A percentile compares a stretch with the other conserved stretches of the same genome.
phyloP scores from a whole-genome alignment of 2,797 vertebrate genomes.

The Chaetodon trifasciatus region DNA sequence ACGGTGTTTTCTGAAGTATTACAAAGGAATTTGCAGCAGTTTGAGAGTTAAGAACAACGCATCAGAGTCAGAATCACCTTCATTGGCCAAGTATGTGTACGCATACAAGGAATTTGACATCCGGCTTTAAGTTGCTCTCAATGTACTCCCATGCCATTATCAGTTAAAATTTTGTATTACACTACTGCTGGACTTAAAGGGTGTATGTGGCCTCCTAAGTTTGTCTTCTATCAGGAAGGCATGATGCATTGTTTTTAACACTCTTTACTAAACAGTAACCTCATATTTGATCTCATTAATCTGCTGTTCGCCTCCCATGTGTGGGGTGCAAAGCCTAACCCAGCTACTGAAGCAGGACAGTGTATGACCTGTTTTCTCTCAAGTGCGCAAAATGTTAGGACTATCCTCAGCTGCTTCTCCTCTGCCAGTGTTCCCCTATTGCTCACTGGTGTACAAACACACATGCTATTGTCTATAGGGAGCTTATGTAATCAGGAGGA shows the following conservation, averaged over 20 bases:
- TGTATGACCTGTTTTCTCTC: constrained; percentile 51
- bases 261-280: not conserved
- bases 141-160: not conserved
- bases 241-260: not conserved
- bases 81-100: not conserved
- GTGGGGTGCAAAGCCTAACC: constrained; percentile 20
- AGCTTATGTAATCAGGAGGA: constrained; percentile 61
- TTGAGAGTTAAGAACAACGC: not conserved
- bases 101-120: not conserved
- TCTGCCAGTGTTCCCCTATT: constrained; percentile 55
- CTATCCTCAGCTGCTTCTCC: constrained; percentile 52
- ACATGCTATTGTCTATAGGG: constrained; percentile 51
- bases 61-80: not conserved
- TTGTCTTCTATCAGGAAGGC: not conserved
- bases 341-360: not conserved
- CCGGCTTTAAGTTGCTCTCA: not conserved
- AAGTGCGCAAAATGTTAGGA: constrained; percentile 44
- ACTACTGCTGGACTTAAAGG: not conserved
- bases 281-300: constrained; percentile 3
- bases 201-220: not conserved
- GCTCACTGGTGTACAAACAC: constrained; percentile 32
- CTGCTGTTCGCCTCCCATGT: not conserved
- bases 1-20: constrained; percentile 9
- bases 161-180: constrained; percentile 1
- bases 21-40: constrained; percentile 4